Conservation (phyloP, 1,140 invertebrate species). For the Rhopalosiphum maidis region DNA sequence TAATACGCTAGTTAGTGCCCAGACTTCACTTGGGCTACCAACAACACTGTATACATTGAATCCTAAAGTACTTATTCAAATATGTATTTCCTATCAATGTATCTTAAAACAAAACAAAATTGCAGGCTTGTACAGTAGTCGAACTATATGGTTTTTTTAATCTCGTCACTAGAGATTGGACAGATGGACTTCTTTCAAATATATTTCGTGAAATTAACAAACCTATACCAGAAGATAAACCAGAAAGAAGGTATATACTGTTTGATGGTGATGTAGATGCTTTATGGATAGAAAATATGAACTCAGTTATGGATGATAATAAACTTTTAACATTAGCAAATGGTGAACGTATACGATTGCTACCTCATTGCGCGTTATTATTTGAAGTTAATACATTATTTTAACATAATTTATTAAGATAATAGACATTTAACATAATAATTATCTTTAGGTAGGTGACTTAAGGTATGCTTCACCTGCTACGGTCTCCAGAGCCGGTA, state of each 20-base stretch:
- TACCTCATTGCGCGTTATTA: constrained; percentile 81
- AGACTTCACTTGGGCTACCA: constrained; percentile 73
- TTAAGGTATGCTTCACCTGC: constrained; percentile 89
- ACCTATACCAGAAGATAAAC: constrained; percentile 66
- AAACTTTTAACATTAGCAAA: constrained; percentile 66
- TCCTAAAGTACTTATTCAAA: constrained; percentile 68
- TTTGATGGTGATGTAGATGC: constrained; percentile 95
- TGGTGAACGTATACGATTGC: constrained; percentile 64
- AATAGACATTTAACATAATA: neutral
- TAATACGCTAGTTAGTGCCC: constrained; percentile 78
- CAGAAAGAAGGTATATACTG: constrained; percentile 81
- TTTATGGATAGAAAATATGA: constrained; percentile 95
- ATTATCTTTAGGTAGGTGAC: constrained; percentile 73
- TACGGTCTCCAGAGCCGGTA: constrained; percentile 87
- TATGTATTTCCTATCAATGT: neutral
- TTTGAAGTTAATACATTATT: constrained; percentile 75
- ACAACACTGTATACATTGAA: constrained; percentile 83
- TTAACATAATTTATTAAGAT: neutral
- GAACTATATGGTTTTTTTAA: constrained; percentile 91
- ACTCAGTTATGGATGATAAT: constrained; percentile 96
- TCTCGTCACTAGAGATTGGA: constrained; percentile 87
- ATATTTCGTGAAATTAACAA: constrained; percentile 91
- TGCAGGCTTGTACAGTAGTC: constrained; percentile 78
- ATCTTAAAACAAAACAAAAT: constrained; percentile 62
- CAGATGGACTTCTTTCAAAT: constrained; percentile 86